phyloP scores from a whole-genome alignment of 1,140 invertebrate species.

The Drosophila neocordata region DNA sequence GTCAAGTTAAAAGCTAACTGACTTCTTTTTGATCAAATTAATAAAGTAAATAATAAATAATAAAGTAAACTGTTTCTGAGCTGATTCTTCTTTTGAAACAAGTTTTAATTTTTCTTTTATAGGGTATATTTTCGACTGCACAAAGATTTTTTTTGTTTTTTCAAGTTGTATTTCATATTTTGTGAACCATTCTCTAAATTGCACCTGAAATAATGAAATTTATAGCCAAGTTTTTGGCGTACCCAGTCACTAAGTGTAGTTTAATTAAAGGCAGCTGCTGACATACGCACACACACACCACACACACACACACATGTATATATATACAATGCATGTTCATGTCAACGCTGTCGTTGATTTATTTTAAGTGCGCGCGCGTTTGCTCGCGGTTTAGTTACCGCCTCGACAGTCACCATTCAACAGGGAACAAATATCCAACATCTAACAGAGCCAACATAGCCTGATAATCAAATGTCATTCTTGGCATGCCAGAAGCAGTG shows the following conservation, averaged over 20 bases:
- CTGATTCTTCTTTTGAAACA: no score
- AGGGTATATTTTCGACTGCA: not conserved
- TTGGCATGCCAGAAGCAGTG: constrained; percentile 44
- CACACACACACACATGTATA: constrained; percentile 17
- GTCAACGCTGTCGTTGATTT: constrained; percentile 72
- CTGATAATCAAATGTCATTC: constrained; percentile 79
- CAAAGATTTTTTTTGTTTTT: not conserved
- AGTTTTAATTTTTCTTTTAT: not conserved
- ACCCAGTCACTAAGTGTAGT: constrained; percentile 34
- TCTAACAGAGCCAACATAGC: constrained; percentile 16
- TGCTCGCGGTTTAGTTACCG: constrained; percentile 48
- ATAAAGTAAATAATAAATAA: no score
- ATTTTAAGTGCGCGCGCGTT: constrained; percentile 50
- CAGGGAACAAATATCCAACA: not conserved
- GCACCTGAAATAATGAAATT: constrained; percentile 45
- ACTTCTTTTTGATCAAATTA: no score
- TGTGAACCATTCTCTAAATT: not conserved
- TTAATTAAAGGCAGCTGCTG: constrained; percentile 69
- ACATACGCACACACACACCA: constrained; percentile 50
- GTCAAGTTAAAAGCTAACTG: no score
- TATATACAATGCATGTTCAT: constrained; percentile 29
- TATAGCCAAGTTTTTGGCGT: constrained; percentile 36
- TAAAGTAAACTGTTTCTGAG: no score
- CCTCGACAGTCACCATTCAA: constrained; percentile 39
- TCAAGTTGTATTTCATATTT: not conserved